phyloP scores from a whole-genome alignment of 2,113 vertebrate species.

The Platichthys stellatus region DNA sequence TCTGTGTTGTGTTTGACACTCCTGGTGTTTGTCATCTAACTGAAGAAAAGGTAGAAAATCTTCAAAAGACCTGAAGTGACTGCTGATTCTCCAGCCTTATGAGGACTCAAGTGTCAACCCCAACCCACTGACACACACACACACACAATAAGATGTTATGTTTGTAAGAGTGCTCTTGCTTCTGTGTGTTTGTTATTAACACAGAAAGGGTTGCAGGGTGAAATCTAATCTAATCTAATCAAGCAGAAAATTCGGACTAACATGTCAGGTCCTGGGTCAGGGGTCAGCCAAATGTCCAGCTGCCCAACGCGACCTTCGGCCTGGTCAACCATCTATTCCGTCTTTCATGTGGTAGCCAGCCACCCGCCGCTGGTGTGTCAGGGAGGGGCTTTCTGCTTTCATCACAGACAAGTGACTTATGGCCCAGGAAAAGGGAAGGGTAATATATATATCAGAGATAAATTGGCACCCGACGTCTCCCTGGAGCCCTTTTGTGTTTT shows the following conservation, averaged over 20 bases:
- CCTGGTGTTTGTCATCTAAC: neutral
- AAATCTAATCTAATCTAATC: slow-evolving; percentile 68
- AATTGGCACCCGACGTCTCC: slow-evolving; percentile 54
- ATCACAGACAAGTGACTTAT: slow-evolving; percentile 60
- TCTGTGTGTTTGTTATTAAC: slow-evolving; percentile 32
- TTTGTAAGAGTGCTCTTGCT: slow-evolving; percentile 7
- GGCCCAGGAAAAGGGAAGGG: slow-evolving; percentile 27
- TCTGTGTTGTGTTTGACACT: no score
- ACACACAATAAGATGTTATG: slow-evolving; percentile 15
- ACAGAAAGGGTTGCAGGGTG: slow-evolving; percentile 34
- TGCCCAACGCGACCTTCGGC: slow-evolving; percentile 71
- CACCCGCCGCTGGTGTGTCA: slow-evolving; percentile 36
- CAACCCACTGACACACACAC: slow-evolving; percentile 7
- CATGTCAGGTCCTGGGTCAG: slow-evolving; percentile 65
- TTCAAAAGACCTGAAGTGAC: neutral
- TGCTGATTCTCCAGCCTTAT: neutral
- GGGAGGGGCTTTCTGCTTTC: slow-evolving; percentile 42
- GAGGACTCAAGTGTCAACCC: neutral
- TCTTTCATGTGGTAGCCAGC: slow-evolving; percentile 70
- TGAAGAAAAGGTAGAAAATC: neutral
- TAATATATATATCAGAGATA: slow-evolving; percentile 64
- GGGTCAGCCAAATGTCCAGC: slow-evolving; percentile 76
- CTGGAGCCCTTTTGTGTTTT: slow-evolving; percentile 57
- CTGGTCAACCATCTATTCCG: slow-evolving; percentile 40
- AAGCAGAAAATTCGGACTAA: slow-evolving; percentile 54